phyloP scores from a whole-genome alignment of 2,113 vertebrate genomes.

The Tyto alba region DNA sequence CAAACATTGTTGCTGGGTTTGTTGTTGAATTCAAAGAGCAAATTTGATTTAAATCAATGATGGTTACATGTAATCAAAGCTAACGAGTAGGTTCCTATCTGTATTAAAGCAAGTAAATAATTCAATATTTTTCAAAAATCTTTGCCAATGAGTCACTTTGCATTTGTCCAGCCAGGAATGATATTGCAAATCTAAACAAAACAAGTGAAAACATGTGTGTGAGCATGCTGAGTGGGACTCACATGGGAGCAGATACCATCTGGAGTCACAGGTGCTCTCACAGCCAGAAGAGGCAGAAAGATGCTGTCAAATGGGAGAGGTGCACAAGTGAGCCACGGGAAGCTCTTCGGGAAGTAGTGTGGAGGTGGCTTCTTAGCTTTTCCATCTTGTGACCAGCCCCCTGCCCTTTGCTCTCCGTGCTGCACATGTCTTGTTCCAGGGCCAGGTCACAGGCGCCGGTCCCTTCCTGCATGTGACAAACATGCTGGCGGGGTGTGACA shows the following conservation, averaged over 20 bases:
- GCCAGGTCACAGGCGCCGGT: background rate
- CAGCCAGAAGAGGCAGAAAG: background rate
- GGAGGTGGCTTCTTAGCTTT: background rate
- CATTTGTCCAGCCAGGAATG: background rate
- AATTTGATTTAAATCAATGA: background rate
- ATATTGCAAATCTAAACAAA: background rate
- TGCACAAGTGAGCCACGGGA: background rate
- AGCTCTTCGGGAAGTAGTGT: background rate
- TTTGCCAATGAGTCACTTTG: background rate
- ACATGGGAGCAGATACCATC: background rate
- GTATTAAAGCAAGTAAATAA: background rate
- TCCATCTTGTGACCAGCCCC: background rate
- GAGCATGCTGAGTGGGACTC: background rate
- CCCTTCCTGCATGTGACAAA: background rate
- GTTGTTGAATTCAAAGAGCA: background rate
- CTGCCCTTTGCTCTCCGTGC: background rate
- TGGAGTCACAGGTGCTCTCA: constrained; percentile 1
- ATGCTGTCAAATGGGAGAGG: background rate
- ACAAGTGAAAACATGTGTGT: background rate
- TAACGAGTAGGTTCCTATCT: background rate
- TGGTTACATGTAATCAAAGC: background rate
- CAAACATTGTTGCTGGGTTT: background rate
- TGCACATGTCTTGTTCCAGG: background rate
- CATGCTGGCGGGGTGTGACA: accelerated
- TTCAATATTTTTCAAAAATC: background rate